These are phyloP conservation scores for Rutilus rutilus DNA, from an alignment of 2,113 vertebrate species.

Conservation along the genomic window DNA sequence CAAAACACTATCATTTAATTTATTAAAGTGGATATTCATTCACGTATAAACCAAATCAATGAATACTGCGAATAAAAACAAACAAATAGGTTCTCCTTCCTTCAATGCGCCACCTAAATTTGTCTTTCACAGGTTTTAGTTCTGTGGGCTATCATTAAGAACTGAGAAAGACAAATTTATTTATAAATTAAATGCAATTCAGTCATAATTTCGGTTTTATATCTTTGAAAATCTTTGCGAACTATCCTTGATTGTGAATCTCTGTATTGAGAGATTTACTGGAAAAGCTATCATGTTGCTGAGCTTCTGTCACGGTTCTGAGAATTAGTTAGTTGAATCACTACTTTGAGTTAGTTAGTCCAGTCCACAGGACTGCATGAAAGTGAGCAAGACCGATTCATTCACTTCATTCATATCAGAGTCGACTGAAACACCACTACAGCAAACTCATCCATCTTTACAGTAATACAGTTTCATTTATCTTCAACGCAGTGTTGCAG, in stretches of 20 bases:
- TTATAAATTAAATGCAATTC: neutral
- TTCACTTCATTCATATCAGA: neutral
- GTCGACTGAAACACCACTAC: neutral
- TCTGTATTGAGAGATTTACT: neutral
- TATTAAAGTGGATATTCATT: neutral
- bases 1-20: neutral
- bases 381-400: neutral
- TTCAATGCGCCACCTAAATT: neutral
- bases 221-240: neutral
- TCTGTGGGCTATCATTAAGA: neutral
- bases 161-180: neutral
- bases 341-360: neutral
- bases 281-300: neutral
- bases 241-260: neutral
- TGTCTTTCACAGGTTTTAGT: neutral
- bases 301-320: neutral
- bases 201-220: neutral
- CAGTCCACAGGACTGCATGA: neutral
- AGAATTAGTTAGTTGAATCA: neutral
- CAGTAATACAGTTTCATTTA: neutral
- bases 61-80: neutral
- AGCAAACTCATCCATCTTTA: slow-evolving; percentile 22
- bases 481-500: neutral
- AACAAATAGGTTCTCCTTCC: neutral
- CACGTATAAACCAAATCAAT: neutral